Evolutionary conservation across 2,113 vertebrate genomes (phyloP), one percentile per base, ranked within the genome.

Genomic region (Ciconia maguari): DNA sequence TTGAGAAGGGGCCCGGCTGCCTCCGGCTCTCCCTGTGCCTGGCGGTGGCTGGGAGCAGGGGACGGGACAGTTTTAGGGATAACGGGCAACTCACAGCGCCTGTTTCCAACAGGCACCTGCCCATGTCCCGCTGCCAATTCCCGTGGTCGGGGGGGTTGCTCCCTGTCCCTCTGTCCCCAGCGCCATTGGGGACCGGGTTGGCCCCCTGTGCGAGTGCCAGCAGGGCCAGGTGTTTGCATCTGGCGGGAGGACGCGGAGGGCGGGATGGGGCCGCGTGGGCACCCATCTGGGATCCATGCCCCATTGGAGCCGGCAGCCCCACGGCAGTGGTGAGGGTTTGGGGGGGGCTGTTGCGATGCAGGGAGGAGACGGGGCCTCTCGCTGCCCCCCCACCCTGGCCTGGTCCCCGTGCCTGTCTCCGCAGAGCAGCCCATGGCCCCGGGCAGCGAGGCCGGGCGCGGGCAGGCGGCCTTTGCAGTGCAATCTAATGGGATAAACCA

Each of bases 401-500:
- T 60, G 38, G 27, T 51, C 58, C 42, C 36, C 0, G 9, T 52
- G 12, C 18, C 11, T 0, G 0, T 34, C 51, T 22, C 72, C 19
- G 5, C 70, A 77, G 84, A 91, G 30, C 84, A 32, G 4, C 78
- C 75, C 42, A 25, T 58, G 62, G 83, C 97, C 93, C 58, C 48
- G 3, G 89, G 96, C 86, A 0, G 17, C 11, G 83, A 44, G 87
- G 57, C 84, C 17, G 49, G 46, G n/a, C 25, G 26, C 6, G 13
- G 58, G 32, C 76, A 92, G 93, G 83, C 38, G 1, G 77, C 77
- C 44, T 78, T 64, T 49, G 77, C 94, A 85, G 87, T 29, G 49
- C 76, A 83, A 19, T 69, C 48, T 96, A 96, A 96, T 95, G 94
- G 87, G 57, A 92, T 96, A 94, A 97, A 94, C 93, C 93, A 95